Conservation (phyloP, 30 jellyfish, hydroid and myxozoan genomes). For the Chironex yamaguchii region DNA sequence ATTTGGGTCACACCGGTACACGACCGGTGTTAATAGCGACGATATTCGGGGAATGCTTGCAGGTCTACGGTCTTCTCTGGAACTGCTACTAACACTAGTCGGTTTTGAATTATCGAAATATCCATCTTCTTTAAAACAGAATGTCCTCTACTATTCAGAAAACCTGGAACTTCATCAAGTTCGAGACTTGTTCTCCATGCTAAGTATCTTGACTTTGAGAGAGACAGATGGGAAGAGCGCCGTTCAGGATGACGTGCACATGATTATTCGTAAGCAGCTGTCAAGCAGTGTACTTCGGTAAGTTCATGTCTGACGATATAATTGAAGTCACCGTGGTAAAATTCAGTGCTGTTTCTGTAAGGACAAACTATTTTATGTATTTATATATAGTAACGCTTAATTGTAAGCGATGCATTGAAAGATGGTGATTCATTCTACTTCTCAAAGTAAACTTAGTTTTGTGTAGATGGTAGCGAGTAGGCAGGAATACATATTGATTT, state of each 20-base stretch:
- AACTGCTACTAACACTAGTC: no score
- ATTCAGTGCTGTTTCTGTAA: neutral
- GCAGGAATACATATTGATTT: no score
- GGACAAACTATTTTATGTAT: neutral
- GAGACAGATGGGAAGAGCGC: conserved; percentile 32
- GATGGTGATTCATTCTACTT: no score
- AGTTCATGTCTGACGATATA: neutral
- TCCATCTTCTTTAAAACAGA: no score
- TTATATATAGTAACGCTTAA: neutral
- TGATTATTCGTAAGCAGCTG: conserved; percentile 70
- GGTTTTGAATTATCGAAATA: no score
- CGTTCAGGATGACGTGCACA: conserved; percentile 75
- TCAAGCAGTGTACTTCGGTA: conserved; percentile 72
- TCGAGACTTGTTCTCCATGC: conserved; percentile 75
- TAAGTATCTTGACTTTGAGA: conserved; percentile 56
- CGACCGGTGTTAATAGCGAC: no score
- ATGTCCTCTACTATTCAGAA: conserved; percentile 57
- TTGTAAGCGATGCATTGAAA: no score
- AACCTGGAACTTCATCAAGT: conserved; percentile 76
- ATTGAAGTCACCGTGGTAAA: neutral
- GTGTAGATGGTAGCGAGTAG: no score
- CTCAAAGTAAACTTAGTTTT: no score
- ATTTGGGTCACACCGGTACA: no score
- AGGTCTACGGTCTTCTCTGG: no score
- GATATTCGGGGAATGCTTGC: no score